Evolutionary conservation across 2,113 vertebrate genomes (phyloP), one percentile per base, ranked within the genome.

Genomic region (Butastur rufipennis): DNA sequence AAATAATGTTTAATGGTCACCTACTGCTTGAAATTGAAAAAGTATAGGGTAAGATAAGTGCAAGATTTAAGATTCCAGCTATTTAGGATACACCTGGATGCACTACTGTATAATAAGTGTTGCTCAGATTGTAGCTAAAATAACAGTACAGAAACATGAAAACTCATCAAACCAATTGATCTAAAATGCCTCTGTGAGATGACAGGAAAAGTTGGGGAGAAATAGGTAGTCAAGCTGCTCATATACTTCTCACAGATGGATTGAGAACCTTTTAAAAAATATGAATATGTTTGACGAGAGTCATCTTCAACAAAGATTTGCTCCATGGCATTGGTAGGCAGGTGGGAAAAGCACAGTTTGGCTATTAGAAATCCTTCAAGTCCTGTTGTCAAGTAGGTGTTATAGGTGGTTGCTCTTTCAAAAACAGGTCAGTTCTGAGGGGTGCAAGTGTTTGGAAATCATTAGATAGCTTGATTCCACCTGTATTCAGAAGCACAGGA

Each of bases 271-370:
- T 68, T 65, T 14, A 36, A 53, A 91, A 79, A 63, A 13, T 3
- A 17, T 1, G 0, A 83, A 6, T 63, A 31, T 11, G 2, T 48
- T 72, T 48, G 13, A 47, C 3, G 4, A 65, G 43, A 43, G 6
- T 8, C 14, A 81, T 55, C 34, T 61, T 93, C 66, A 90, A 31
- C 5, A 55, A 88, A 26, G 5, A 48, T 50, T 86, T 86, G 16
- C 25, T 90, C 32, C 16, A 38, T 17, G 9, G 6, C 17, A 34
- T 50, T 90, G n/a, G 34, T 38, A 68, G 36, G 17, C 21, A 72
- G 6, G 48, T 73, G 15, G 23, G 78, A 72, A 93, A 91, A 85
- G 16, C 43, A 86, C 10, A 23, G 9, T 17, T 63, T 34, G 31
- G 10, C 36, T 53, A 32, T 4, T 3, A 10, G 40, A 85, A 91